Conservation (phyloP, 2,888 invertebrate species). For the Gibbula magus region DNA sequence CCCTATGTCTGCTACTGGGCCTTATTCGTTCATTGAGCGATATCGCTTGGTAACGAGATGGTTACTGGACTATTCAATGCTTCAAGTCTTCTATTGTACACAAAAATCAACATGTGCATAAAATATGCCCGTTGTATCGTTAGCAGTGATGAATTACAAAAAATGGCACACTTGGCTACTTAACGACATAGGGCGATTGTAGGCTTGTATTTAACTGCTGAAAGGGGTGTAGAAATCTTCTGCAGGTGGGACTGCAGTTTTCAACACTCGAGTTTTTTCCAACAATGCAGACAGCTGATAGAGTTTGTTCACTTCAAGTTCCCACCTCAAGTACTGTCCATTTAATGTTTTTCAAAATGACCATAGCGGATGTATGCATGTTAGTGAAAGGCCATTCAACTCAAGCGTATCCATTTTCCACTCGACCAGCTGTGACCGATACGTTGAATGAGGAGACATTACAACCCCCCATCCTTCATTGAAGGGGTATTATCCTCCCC, state of each 20-base stretch:
- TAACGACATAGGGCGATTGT: slow-evolving; percentile 3
- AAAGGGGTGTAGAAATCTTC: background rate
- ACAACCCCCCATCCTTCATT: background rate
- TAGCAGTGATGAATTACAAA: slow-evolving; percentile 9
- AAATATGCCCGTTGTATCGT: background rate
- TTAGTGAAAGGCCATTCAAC: background rate
- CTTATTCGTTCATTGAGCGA: too few species aligned
- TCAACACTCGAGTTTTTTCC: background rate
- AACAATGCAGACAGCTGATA: slow-evolving; percentile 7
- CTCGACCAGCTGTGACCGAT: slow-evolving; percentile 2
- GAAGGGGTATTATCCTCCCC: background rate
- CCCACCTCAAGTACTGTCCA: background rate
- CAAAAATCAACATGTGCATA: too few species aligned
- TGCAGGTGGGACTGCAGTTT: background rate
- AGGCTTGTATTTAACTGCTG: background rate
- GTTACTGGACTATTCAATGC: too few species aligned
- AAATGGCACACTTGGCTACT: background rate
- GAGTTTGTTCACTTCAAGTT: slow-evolving; percentile 6
- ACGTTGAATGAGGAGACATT: slow-evolving; percentile 4
- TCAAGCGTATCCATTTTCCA: background rate
- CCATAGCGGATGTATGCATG: background rate
- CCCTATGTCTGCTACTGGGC: too few species aligned
- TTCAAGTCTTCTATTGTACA: too few species aligned
- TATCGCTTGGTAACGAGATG: too few species aligned
- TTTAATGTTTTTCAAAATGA: slow-evolving; percentile 14